Percentiles rank a stretch among this genome's conserved stretches.
These are phyloP conservation scores for Drosophila navojoa DNA, from an alignment of 1,140 invertebrate genomes.

Conservation along the genomic window DNA sequence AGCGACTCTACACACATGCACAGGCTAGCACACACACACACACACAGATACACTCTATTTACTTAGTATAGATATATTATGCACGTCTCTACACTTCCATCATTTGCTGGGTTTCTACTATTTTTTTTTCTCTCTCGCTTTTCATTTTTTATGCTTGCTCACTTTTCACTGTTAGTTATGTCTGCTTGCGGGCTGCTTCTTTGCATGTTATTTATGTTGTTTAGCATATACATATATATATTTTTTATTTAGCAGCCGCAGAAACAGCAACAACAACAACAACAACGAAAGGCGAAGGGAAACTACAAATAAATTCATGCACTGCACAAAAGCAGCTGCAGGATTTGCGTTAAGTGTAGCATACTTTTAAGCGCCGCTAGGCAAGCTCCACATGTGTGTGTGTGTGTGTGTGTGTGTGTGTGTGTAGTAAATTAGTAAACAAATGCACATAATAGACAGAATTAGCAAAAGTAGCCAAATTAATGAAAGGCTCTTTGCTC, in stretches of 20 bases:
- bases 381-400: constrained; percentile 12
- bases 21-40: constrained; percentile 35
- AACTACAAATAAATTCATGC: constrained; percentile 56
- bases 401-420: constrained; percentile 7
- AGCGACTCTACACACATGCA: background rate
- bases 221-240: constrained; percentile 35
- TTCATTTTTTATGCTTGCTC: constrained; percentile 63
- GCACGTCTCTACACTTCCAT: constrained; percentile 35
- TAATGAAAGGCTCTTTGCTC: constrained; percentile 45
- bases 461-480: constrained; percentile 28
- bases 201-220: constrained; percentile 73
- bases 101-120: constrained; percentile 41
- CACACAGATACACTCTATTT: constrained; percentile 10
- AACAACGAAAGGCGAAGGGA: constrained; percentile 15
- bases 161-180: constrained; percentile 79
- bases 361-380: constrained; percentile 40
- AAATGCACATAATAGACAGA: constrained; percentile 46
- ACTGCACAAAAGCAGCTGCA: constrained; percentile 33
- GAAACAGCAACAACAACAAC: constrained; percentile 13
- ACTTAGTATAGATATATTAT: constrained; percentile 17
- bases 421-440: constrained; percentile 56
- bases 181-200: constrained; percentile 72
- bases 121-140: constrained; percentile 40
- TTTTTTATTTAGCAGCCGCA: constrained; percentile 37
- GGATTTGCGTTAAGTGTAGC: constrained; percentile 62